Evolutionary conservation across 2,797 vertebrate genomes (phyloP), one percentile per base, ranked within the genome.

Genomic region (Neolamprologus multifasciatus): DNA sequence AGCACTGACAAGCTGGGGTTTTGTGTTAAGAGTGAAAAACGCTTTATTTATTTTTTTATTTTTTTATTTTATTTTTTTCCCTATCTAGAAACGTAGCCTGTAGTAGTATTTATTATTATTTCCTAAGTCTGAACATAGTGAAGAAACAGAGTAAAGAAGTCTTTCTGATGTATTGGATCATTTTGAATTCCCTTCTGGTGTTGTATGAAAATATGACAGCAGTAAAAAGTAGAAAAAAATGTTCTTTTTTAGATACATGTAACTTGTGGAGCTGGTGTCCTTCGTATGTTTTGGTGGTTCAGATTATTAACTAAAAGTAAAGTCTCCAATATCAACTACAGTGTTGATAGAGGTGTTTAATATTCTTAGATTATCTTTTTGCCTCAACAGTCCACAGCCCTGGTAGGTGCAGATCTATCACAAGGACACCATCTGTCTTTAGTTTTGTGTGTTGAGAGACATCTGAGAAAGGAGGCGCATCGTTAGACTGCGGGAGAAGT

Each of bases 401-500:
- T 67, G 62, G 62, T 67, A 21, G 36, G 74, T 62, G 45, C 50
- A 77, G 80, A 33, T 84, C 26, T 48, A 69, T 83, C 80, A 69
- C 62, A 59, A 48, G 71, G 81, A 48, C 43, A 81, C 79, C 74
- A 76, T 62, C 48, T 55, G 31, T 67, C 40, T 16, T 80, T 36
- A 81, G 71, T 50, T 50, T 88, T 79, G 51, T 78, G 54, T 21
- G 51, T 12, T 83, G 79, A 84, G 90, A 87, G 89, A 89, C 90
- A 88, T 90, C 90, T 84, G 92, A 83, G 86, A 48, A 76, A 80
- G 59, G 51, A 77, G 19, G 57, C 86, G 67, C 74, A 59, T 89
- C 50, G 36, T 67, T 87, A 82, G 77, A 54, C 67, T 31, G 67
- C 4, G 67, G 77, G 69, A 74, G 69, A 48, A 5, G 9, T 48